These are phyloP conservation scores for Mastigias papua DNA, from an alignment of 30 jellyfish, hydroid and myxozoan species.

Conservation along the genomic window DNA sequence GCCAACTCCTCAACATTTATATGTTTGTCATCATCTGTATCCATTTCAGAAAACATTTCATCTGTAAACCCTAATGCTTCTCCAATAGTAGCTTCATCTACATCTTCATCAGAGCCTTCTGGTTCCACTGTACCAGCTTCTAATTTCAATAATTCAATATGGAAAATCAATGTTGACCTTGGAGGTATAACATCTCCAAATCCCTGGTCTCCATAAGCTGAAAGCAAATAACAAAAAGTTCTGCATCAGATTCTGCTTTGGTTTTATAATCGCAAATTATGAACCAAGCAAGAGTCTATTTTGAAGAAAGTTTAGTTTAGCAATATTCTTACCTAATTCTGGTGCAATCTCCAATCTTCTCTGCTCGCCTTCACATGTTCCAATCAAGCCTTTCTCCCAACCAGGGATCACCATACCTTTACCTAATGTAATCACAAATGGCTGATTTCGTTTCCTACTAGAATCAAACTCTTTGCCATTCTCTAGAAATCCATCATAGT, in stretches of 20 bases:
- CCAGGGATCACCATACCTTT: conserved; percentile 91
- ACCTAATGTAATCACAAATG: conserved; percentile 87
- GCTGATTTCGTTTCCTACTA: conserved; percentile 85
- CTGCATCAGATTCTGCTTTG: too few relatives aligned
- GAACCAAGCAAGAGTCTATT: too few relatives aligned
- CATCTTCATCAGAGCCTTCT: conserved; percentile 4
- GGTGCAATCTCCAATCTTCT: conserved; percentile 87
- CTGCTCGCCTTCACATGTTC: conserved; percentile 96
- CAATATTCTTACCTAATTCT: conserved; percentile 73
- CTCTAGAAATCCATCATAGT: conserved; percentile 80
- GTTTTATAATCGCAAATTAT: too few relatives aligned
- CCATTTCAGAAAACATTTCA: conserved; percentile 81
- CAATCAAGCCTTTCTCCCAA: conserved; percentile 94
- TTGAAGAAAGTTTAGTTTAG: too few relatives aligned
- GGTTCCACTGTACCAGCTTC: conserved; percentile 10
- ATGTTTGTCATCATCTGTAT: conserved; percentile 76
- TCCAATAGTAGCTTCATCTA: conserved; percentile 10
- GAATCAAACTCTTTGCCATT: conserved; percentile 86
- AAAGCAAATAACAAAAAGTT: background rate
- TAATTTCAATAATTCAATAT: conserved; percentile 77
- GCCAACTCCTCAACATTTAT: conserved; percentile 90
- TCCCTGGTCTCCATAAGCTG: conserved; percentile 95
- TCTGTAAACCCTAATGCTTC: conserved; percentile 38
- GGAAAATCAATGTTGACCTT: conserved; percentile 81
- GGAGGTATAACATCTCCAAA: conserved; percentile 89